Percentiles rank a stretch among this genome's conserved stretches.
phyloP scores from a whole-genome alignment of 2,888 invertebrate genomes.

The Glyphotaelius pellucidus region DNA sequence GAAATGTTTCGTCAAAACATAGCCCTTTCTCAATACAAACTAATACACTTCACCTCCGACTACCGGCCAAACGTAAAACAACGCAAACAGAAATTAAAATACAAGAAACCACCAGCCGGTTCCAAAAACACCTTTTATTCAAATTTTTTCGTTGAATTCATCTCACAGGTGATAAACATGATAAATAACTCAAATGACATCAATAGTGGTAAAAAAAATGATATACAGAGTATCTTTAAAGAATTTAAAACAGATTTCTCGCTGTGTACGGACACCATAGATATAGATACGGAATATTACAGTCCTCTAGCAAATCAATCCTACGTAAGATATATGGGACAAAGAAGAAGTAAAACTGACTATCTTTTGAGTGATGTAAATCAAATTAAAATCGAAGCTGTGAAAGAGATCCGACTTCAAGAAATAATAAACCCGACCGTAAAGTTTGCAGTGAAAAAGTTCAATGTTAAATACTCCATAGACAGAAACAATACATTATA shows the following conservation, averaged over 20 bases:
- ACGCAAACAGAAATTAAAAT: background rate
- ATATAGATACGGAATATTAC: conserved; percentile 15
- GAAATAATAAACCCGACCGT: background rate
- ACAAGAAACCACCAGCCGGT: background rate
- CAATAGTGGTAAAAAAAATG: background rate
- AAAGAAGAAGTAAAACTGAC: background rate
- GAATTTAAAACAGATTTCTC: background rate
- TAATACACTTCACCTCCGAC: background rate
- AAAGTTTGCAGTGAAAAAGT: background rate
- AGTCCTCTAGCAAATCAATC: background rate
- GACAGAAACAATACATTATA: background rate
- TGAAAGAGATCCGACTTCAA: background rate
- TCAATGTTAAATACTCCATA: background rate
- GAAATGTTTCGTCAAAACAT: conserved; percentile 9
- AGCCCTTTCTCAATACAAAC: background rate
- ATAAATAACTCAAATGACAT: background rate
- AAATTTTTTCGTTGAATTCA: background rate
- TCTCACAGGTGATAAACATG: background rate
- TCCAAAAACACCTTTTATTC: background rate
- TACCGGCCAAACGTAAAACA: background rate
- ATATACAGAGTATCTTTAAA: background rate
- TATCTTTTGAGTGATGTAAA: background rate
- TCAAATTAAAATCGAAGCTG: background rate
- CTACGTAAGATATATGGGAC: conserved; percentile 33
- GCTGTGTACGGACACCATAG: background rate